Base-by-base conservation (phyloP, 2,797 vertebrate genomes). In the Simalia tracyae region DNA sequence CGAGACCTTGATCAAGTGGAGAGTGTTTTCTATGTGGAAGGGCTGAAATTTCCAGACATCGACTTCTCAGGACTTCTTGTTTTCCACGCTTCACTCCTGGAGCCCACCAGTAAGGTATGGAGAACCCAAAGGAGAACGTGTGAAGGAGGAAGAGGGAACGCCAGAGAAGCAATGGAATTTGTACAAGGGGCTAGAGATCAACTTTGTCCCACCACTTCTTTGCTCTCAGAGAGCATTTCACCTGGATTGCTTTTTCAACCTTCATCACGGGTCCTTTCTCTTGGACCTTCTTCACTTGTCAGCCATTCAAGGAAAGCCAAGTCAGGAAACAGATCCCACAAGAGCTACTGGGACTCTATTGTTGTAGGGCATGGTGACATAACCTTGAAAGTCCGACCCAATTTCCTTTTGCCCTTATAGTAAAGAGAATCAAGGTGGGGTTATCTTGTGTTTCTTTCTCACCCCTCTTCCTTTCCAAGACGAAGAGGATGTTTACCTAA, bases 21-120 rank as follows among this genome's bases (percentile, higher is more conserved):
- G 90, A 95, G 96, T 19, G 14, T 91, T 2, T 98, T 99, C 95
- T 98, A 97, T 0, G 98, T 99, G 96, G 99, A 99, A 92, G 99
- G 98, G 0, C 97, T 98, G 1, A 84, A 95, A 57, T 99, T 99
- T 94, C 98, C 98, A 0, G 98, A 99, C 0, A 90, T 93, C 0
- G 95, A 96, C 88, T 99, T 99, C 56, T 11, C 96, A 0, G 99
- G 98, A 2, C 96, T 99, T 60, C 92, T 99, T 94, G 95, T 94
- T 4, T 97, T 99, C 90, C 98, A 98, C 0, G 95, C 98, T 92
- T 98, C 98, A 2, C 96, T 99, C 57, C 94, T 99, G 60, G 98
- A 98, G 94, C 96, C 97, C 72, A 89, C 96, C 0, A 8, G 61
- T 4, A 68, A 90, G 60, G 98, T 98, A 95, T 9, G 0, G 8